Evolutionary conservation across 1,140 invertebrate species (phyloP), one percentile per base, ranked within the genome.

Genomic region (Cephus cinctus): DNA sequence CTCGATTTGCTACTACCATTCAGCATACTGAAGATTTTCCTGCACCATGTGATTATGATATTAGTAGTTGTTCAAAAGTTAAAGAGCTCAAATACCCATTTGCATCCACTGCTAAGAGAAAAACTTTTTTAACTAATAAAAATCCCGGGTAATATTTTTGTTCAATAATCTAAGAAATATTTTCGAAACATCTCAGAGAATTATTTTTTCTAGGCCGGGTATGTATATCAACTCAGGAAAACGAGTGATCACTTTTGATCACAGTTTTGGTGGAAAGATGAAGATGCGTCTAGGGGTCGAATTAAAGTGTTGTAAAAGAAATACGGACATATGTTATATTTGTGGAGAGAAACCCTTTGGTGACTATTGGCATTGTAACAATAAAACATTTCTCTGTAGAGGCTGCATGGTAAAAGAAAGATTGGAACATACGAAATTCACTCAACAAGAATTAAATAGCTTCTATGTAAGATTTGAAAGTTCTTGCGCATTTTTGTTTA

Each of bases 361-460:
- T 18, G 73, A 74, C 60, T 75, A 75, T 47, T 75, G 71, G 70
- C 69, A 71, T 22, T 57, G 52, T 6, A 59, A 65, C 19, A 62
- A 70, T 50, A 59, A 58, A 52, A 45, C 59, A 30, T 71, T 70
- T 39, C 52, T 73, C 19, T 75, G 72, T 30, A 51, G 61, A 40
- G 34, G 11, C 15, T 75, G 72, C 21, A 72, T 71, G 68, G 25
- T 14, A 5, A 51, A 48, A 45, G 60, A 61, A 46, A 53, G 56
- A 25, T 43, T 43, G 21, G 48, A 45, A 19, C 47, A 49, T 30
- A 43, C 41, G 5, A 62, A 56, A 21, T 59, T 51, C 32, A 69
- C 42, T 32, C 55, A 46, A 32, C 43, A 43, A 11, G 36, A 67
- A 50, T 48, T 72, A 11, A 43, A 52, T 30, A 36, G 57, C 42